Conservation (phyloP, 2,113 vertebrate species). For the Laticauda colubrina region DNA sequence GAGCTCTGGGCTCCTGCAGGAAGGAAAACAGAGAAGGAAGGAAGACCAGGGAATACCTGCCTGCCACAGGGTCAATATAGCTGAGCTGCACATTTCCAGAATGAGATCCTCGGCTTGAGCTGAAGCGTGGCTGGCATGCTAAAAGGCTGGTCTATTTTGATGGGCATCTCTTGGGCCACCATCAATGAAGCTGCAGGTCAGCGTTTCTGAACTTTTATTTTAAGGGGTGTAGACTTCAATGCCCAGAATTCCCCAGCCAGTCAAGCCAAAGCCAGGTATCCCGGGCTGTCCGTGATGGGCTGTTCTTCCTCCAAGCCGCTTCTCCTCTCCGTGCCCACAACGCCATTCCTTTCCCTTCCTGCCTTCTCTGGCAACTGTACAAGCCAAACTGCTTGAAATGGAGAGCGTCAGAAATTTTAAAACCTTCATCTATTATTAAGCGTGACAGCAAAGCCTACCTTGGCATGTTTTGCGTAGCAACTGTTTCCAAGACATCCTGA, state of each 20-base stretch:
- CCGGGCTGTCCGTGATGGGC: not conserved
- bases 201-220: not conserved
- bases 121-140: not conserved
- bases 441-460: conserved; percentile 79
- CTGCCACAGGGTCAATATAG: not conserved
- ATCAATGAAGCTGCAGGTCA: not conserved
- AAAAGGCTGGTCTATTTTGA: not conserved
- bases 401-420: conserved; percentile 78
- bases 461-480: conserved; percentile 78
- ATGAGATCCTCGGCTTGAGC: no score
- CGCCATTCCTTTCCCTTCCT: not conserved
- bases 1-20: not conserved
- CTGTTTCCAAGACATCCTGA: conserved; percentile 74
- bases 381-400: conserved; percentile 79
- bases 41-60: not conserved
- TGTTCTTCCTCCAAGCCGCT: not conserved
- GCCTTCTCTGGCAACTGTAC: conserved; percentile 68
- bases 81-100: no score
- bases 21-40: not conserved
- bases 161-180: not conserved
- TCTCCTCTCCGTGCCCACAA: not conserved
- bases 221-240: not conserved
- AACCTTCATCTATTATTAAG: conserved; percentile 83
- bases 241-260: not conserved
- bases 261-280: not conserved